Conservation (phyloP, 2,797 vertebrate genomes). For the Parauchenoglanis ngamensis region DNA sequence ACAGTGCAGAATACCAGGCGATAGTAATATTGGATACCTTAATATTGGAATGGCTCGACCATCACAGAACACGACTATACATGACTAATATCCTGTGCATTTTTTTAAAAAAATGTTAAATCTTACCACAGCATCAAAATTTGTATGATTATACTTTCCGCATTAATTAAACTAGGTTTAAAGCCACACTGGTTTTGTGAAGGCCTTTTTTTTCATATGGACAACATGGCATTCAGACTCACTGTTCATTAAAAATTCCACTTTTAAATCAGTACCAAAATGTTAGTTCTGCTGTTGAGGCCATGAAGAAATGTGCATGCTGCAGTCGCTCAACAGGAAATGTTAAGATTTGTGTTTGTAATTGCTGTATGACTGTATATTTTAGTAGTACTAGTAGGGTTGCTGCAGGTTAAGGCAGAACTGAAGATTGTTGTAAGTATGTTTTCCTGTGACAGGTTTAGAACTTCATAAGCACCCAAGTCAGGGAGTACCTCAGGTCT, state of each 20-base stretch:
- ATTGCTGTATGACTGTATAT: conserved; percentile 67
- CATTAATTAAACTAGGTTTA: background rate
- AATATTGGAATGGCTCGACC: background rate
- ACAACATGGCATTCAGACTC: conserved; percentile 49
- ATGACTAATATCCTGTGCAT: background rate
- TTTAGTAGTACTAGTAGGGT: conserved; percentile 66
- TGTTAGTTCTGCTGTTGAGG: conserved; percentile 43
- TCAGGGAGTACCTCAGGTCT: conserved; percentile 46
- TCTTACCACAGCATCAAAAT: background rate
- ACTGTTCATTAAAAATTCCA: background rate
- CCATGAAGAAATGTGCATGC: conserved; percentile 73
- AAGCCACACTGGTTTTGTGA: background rate
- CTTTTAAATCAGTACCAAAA: background rate
- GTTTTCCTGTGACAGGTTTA: conserved; percentile 63
- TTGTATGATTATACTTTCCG: background rate
- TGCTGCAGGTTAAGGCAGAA: conserved; percentile 56
- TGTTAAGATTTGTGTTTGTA: conserved; percentile 63
- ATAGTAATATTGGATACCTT: background rate
- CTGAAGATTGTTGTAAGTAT: conserved; percentile 61
- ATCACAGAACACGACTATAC: background rate
- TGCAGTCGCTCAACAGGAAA: conserved; percentile 69
- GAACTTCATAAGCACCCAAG: conserved; percentile 42
- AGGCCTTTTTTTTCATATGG: background rate
- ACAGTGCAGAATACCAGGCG: background rate
- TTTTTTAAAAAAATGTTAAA: background rate